phyloP scores from a whole-genome alignment of 2,113 vertebrate genomes.

The Zeus faber region DNA sequence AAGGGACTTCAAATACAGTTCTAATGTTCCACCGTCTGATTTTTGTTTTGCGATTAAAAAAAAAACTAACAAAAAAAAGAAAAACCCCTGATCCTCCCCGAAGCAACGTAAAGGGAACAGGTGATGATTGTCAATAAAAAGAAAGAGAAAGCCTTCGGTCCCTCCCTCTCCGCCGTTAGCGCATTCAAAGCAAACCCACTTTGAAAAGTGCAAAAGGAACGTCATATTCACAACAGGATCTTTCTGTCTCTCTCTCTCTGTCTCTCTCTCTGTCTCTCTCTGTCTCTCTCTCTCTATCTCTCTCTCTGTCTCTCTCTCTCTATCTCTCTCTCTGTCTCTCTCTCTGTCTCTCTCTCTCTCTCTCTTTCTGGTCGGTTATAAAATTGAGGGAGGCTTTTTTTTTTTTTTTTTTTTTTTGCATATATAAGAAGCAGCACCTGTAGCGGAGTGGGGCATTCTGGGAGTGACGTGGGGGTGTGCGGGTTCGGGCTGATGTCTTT shows the following conservation, averaged over 20 bases:
- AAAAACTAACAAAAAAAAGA: conserved; percentile 37
- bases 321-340: conserved; percentile 1
- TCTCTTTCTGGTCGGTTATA: conserved; percentile 54
- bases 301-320: conserved; percentile 24
- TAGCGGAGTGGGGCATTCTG: conserved; percentile 58
- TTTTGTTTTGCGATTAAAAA: conserved; percentile 32
- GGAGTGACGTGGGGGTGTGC: conserved; percentile 20
- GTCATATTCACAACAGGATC: conserved; percentile 43
- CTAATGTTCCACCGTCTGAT: conserved; percentile 38
- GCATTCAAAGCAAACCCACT: conserved; percentile 15
- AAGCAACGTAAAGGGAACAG: conserved; percentile 40
- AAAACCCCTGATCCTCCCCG: conserved; percentile 33
- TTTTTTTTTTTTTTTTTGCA: conserved; percentile 81
- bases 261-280: conserved; percentile 28
- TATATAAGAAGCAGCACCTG: conserved; percentile 82
- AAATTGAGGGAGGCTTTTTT: conserved; percentile 70
- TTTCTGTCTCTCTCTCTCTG: conserved; percentile 12
- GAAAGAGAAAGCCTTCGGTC: conserved; percentile 30
- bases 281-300: conserved; percentile 36
- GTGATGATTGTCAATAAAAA: conserved; percentile 64
- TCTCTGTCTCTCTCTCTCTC: conserved; percentile 32
- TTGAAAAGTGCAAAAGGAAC: conserved; percentile 64
- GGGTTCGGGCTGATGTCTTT: conserved; percentile 21
- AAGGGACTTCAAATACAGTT: conserved; percentile 34
- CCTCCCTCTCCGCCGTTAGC: conserved; percentile 34